Base-by-base conservation (phyloP, 2,113 vertebrate genomes). In the Meriones unguiculatus region DNA sequence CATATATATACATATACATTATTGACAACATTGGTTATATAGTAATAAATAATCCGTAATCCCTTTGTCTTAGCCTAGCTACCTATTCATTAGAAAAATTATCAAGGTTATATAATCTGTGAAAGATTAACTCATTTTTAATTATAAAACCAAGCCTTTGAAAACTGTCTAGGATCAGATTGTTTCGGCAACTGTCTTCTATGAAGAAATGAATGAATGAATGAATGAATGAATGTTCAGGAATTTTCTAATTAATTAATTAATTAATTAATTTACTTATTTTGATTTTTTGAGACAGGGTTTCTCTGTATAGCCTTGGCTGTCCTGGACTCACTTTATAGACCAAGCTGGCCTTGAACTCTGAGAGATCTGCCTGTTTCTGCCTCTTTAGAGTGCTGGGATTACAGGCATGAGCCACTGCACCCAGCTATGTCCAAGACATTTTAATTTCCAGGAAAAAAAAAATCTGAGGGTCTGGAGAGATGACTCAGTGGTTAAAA, bases 391-490 rank as follows among this genome's bases (percentile, higher is more conserved):
- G 46, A 46, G 46, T 46, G 46, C 46, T 46, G 46, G 46, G 46
- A 46, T 46, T 46, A 46, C 46, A 46, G 46, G 46, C 46, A 46
- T 46, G 46, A 46, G 46, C 46, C 46, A 46, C 46, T 46, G 46
- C 5, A 46, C 46, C 46, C 46, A 46, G 46, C 46, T 46, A 46
- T 57, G 15, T 57, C 12, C 62, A 52, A 95, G 65, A 32, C 85
- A 93, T 95, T 85, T 75, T 95, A 11, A 88, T 64, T 89, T 57
- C 91, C 28, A 77, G 46, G 77, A 95, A 93, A 95, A 95, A 95
- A 95, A 46, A 46, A 46, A 46, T 46, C 46, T 46, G 46, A 46
- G 46, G 46, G 46, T 46, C 46, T 46, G 46, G 46, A 46, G 46
- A 46, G 46, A 46, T 46, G 46, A 5, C 46, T 46, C 46, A 46